Conservation (phyloP, 2,113 vertebrate species). For the Callipepla californica region DNA sequence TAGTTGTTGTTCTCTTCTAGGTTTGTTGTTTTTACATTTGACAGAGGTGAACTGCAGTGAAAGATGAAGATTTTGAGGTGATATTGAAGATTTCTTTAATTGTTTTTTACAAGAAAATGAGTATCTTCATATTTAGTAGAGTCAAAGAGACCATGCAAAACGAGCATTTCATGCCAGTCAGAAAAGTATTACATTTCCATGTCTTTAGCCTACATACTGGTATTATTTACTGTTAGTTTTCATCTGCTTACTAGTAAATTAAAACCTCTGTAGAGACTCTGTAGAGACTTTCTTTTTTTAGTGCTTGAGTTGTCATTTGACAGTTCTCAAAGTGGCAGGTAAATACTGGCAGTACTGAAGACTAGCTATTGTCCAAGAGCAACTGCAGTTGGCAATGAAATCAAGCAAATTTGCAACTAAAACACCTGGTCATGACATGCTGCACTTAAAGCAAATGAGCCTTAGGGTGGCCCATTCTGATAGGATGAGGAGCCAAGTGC, state of each 20-base stretch:
- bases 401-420: not conserved
- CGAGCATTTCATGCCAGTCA: not conserved
- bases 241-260: not conserved
- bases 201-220: not conserved
- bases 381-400: not conserved
- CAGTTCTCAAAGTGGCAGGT: not conserved
- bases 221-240: not conserved
- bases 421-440: not conserved
- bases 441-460: constrained; percentile 30
- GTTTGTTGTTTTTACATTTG: not conserved
- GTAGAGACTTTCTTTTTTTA: not conserved
- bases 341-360: not conserved
- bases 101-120: not conserved
- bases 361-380: not conserved
- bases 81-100: not conserved
- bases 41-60: not conserved
- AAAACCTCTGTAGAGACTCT: not conserved
- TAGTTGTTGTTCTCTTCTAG: not conserved
- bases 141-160: not conserved
- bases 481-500: not conserved
- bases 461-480: not conserved
- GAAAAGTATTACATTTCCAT: not conserved
- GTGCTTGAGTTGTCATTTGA: not conserved
- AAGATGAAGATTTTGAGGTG: not conserved
- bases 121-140: not conserved